These are phyloP conservation scores for Adelges cooleyi DNA, from an alignment of 1,140 invertebrate species.

Conservation along the genomic window DNA sequence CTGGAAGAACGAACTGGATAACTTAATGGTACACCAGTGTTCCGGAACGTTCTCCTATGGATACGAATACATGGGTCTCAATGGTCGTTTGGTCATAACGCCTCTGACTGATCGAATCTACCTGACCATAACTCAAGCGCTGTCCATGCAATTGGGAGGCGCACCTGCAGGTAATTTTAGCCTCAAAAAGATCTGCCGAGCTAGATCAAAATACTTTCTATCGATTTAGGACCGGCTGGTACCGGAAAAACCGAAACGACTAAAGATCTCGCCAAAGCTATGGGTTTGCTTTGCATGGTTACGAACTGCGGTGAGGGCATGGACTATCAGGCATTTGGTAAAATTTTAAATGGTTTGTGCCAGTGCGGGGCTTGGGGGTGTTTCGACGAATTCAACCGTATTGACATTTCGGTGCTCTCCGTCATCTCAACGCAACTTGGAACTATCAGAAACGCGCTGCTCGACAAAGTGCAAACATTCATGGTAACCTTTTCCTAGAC, in stretches of 20 bases:
- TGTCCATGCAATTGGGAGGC: conserved; percentile 78
- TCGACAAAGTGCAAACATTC: background rate
- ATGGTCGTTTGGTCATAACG: conserved; percentile 78
- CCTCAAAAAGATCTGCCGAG: too few relatives aligned
- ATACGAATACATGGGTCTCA: conserved; percentile 89
- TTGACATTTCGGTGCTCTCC: conserved; percentile 78
- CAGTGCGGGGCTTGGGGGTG: conserved; percentile 77
- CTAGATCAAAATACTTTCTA: conserved; percentile 9
- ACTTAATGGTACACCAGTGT: conserved; percentile 70
- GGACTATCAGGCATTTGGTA: conserved; percentile 76
- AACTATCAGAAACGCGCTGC: conserved; percentile 68
- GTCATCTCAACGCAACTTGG: conserved; percentile 84
- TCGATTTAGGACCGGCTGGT: conserved; percentile 54
- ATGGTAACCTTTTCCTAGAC: background rate
- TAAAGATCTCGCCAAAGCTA: conserved; percentile 78
- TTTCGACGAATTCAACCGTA: conserved; percentile 86
- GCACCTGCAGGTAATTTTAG: conserved; percentile 58
- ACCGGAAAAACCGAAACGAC: conserved; percentile 87
- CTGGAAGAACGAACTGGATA: conserved; percentile 63
- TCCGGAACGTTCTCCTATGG: conserved; percentile 71
- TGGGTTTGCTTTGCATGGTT: conserved; percentile 75
- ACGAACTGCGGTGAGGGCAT: conserved; percentile 88
- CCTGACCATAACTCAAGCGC: conserved; percentile 78
- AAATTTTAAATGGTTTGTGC: conserved; percentile 62
- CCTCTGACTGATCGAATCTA: conserved; percentile 85